A percentile compares a stretch with the other conserved stretches of the same genome.
Conservation (phyloP, 2,113 vertebrate genomes). For the Sapayoa aenigma region DNA sequence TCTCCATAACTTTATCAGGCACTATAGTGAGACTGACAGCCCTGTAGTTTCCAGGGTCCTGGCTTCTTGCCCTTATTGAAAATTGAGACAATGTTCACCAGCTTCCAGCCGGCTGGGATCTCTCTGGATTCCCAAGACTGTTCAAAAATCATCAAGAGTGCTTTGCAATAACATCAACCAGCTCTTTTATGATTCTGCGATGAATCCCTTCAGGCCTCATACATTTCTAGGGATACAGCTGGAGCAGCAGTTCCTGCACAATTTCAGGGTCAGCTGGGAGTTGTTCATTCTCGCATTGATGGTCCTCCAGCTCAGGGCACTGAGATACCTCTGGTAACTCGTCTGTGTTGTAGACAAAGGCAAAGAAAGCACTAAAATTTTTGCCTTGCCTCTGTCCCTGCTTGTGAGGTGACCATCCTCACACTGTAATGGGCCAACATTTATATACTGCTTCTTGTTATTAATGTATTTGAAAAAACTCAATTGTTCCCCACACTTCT, state of each 20-base stretch:
- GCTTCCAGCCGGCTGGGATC: no score
- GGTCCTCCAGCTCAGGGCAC: neutral
- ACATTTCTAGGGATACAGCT: neutral
- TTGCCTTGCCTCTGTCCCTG: neutral
- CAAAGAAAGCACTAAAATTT: neutral
- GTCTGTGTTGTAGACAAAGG: neutral
- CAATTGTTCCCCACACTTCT: neutral
- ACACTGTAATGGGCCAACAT: neutral
- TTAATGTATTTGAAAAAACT: neutral
- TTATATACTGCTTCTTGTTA: neutral
- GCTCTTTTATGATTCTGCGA: no score
- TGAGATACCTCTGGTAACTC: neutral
- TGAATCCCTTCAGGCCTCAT: neutral
- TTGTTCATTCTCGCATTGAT: neutral
- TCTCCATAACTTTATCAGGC: no score
- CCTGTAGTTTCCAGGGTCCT: no score
- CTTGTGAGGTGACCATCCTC: neutral
- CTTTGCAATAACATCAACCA: no score
- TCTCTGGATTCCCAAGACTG: no score
- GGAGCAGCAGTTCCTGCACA: neutral
- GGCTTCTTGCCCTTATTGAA: no score
- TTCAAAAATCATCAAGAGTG: no score
- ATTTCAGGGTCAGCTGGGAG: neutral
- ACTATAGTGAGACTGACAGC: no score
- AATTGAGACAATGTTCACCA: no score